Evolutionary conservation across 2,113 vertebrate species (phyloP).

Genomic region (Gulo gulo): DNA sequence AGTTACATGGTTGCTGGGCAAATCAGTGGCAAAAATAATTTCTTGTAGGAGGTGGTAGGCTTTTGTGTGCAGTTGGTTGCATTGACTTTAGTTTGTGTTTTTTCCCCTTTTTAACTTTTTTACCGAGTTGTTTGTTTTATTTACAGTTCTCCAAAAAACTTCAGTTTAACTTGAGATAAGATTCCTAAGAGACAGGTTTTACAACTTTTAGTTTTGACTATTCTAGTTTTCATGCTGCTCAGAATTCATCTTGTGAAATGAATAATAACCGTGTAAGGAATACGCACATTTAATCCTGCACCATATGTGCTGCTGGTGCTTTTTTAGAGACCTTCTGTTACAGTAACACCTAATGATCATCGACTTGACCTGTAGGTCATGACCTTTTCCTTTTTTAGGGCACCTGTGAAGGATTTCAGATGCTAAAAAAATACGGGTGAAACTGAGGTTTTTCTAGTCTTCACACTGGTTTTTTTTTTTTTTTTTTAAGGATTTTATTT

Average conservation of each 20-base stretch:
- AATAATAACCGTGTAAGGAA: constrained; percentile 61
- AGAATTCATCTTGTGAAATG: constrained; percentile 59
- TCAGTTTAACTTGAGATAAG: constrained; percentile 32
- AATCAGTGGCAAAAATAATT: constrained; percentile 41
- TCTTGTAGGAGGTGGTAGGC: constrained; percentile 13
- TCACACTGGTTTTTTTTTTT: constrained; percentile 72
- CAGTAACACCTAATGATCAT: constrained; percentile 69
- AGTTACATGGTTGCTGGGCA: constrained; percentile 53
- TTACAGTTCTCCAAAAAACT: constrained; percentile 14
- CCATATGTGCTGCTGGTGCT: constrained; percentile 78
- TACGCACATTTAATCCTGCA: not conserved
- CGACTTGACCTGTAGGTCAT: constrained; percentile 81
- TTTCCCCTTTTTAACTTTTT: not conserved
- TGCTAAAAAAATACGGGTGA: constrained; percentile 82
- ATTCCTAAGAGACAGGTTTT: not conserved
- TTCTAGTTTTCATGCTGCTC: constrained; percentile 57
- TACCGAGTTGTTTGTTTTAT: constrained; percentile 49
- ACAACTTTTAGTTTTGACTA: constrained; percentile 26
- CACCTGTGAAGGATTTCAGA: constrained; percentile 84
- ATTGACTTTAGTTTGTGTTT: not conserved
- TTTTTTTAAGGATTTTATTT: no score
- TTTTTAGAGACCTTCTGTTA: constrained; percentile 81
- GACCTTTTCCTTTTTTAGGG: constrained; percentile 76
- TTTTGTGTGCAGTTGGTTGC: constrained; percentile 40
- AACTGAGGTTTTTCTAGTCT: constrained; percentile 80